Base-by-base conservation (phyloP, 2,113 vertebrate species). In the Nothobranchius furzeri region DNA sequence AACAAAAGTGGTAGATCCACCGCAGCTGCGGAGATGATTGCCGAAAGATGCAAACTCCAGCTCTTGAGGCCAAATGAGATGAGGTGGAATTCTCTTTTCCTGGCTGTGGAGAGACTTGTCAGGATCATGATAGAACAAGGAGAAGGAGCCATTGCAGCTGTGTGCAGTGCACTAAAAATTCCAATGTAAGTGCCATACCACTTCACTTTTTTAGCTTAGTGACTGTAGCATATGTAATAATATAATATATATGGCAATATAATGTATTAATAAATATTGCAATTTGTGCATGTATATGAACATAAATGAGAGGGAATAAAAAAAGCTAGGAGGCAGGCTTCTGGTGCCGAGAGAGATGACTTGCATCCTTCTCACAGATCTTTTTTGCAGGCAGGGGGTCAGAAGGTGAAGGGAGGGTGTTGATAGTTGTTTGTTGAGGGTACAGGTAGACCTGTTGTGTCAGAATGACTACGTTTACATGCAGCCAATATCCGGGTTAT, bases 51-150 rank as follows among this genome's bases (percentile, higher is more conserved):
- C 20, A 47, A 60, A 25, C 43, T 60, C 12, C 58, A 46, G 9
- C 24, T 60, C 12, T 14, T 35, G 13, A 25, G 43, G n/a, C 53
- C 45, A 20, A 48, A 48, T 57, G 30, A 36, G 12, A 57, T 30
- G 14, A 48, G 53, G 45, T 48, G 30, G 53, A 57, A 48, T 66
- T 48, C 5, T 48, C n/a, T 57, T 14, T 67, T 48, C 30, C n/a
- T 48, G 43, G 43, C 43, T 48, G n/a, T 57, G 15, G 45, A 57
- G 43, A 57, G 6, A 43, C 47, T 25, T 37, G 13, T 48, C 17
- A 15, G 64, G 17, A 66, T 56, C n/a, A 57, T 15, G 12, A 67
- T 13, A 37, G 53, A 57, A 36, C 64, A 49, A 37, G 9, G 30
- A 24, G 30, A 47, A 24, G 12, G n/a, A 37, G 45, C 43, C 12